Evolutionary conservation across 2,797 vertebrate species (phyloP), one percentile per base, ranked within the genome.

Genomic region (Acomys russatus): DNA sequence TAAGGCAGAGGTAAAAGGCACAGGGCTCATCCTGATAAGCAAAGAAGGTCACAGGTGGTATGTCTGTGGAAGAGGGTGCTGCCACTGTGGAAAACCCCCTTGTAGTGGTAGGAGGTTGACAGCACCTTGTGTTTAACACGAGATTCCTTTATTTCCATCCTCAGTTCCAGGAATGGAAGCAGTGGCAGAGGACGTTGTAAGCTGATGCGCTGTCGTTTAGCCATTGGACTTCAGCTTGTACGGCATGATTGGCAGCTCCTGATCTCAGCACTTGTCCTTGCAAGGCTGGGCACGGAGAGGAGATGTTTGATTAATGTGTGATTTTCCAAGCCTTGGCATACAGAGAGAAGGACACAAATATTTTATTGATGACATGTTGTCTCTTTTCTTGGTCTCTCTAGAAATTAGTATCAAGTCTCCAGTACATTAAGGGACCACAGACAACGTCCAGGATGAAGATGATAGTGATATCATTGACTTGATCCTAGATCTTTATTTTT

Each of bases 41-140:
- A 20, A 18, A 59, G 1, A 18, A 59, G 1, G n/a, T 30, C 33
- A 8, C 9, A 1, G 44, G 18, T 7, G 1, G 9, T 18, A 1
- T 25, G 0, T 7, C 35, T 44, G 2, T 0, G 0, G 9, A 20
- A 35, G 54, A 4, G 2, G 1, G 1, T 0, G 1, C 38, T 25
- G 9, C 14, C 11, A 3, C 51, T 54, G 22, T 56, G 9, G 12
- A 23, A 0, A 2, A 10, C 18, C 7, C 17, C 20, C 15, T 9
- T 28, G n/a, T 9, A 14, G 1, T 28, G 17, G 1, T 0, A 49
- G 49, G 8, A 10, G 44, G 56, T 15, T 89, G 9, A 30, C 68
- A 38, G 38, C n/a, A 11, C 18, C 9, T 30, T 6, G 1, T 2
- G 12, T 56, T 15, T 64, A 22, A 23, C 0, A 9, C 9, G 15